Evolutionary conservation across 2,888 invertebrate species (phyloP).

Genomic region (Germaria angustata): DNA sequence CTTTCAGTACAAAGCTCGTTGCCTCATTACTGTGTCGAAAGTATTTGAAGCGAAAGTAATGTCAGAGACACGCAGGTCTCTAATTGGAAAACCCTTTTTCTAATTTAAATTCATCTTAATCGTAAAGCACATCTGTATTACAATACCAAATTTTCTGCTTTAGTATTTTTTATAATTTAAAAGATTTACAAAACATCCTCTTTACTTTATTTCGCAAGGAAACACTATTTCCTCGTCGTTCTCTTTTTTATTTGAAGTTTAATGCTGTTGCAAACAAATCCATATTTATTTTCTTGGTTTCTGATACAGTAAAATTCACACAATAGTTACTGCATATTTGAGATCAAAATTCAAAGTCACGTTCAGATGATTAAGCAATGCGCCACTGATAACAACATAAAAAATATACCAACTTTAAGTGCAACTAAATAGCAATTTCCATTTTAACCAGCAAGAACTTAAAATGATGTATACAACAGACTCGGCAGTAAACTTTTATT

Average conservation of each 20-base stretch:
- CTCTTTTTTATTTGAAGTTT: neutral
- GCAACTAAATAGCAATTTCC: neutral
- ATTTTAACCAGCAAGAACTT: neutral
- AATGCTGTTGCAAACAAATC: neutral
- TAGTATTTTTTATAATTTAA: too few relatives aligned
- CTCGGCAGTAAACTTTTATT: too few relatives aligned
- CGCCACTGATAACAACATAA: neutral
- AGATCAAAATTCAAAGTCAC: constrained; percentile 42
- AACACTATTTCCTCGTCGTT: neutral
- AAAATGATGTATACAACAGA: too few relatives aligned
- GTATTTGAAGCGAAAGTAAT: too few relatives aligned
- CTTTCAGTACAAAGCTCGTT: too few relatives aligned
- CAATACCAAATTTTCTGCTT: too few relatives aligned
- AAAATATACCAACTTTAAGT: constrained; percentile 4
- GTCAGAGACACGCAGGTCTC: too few relatives aligned
- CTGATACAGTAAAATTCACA: constrained; percentile 18
- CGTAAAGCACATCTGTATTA: too few relatives aligned
- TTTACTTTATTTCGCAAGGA: neutral
- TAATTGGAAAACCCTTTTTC: too few relatives aligned
- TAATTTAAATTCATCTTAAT: too few relatives aligned
- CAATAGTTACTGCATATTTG: neutral
- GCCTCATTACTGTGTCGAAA: too few relatives aligned
- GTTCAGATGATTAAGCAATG: constrained; percentile 41
- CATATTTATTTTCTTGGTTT: neutral
- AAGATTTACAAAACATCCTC: neutral